Evolutionary conservation across 2,888 invertebrate species (phyloP).

Genomic region (Dryobota labecula): DNA sequence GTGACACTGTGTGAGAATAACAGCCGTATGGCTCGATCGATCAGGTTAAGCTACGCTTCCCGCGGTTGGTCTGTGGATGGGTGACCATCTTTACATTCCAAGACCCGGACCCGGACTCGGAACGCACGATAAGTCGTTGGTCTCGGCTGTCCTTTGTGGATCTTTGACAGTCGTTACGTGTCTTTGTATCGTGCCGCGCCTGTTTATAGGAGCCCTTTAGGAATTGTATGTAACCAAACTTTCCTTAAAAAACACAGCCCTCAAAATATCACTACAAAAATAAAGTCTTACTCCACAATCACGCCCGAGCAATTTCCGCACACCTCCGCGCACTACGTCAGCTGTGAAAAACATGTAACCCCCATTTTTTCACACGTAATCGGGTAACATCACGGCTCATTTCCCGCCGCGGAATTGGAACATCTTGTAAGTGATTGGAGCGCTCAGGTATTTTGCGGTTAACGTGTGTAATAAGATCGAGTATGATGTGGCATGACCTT

Average conservation of each 20-base stretch:
- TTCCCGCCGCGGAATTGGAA: slow-evolving; percentile 50
- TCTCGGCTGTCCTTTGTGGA: too few relatives aligned
- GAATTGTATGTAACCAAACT: neutral
- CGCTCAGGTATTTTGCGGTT: slow-evolving; percentile 41
- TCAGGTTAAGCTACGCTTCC: too few relatives aligned
- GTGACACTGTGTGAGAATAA: neutral
- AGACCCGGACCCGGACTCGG: too few relatives aligned
- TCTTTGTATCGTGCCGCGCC: too few relatives aligned
- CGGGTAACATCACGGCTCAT: slow-evolving; percentile 62
- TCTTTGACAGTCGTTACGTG: too few relatives aligned
- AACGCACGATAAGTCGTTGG: too few relatives aligned
- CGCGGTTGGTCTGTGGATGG: too few relatives aligned
- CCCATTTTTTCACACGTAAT: slow-evolving; percentile 61
- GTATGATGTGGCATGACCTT: neutral
- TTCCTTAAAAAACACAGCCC: neutral
- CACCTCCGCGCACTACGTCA: slow-evolving; percentile 21
- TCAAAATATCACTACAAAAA: too few relatives aligned
- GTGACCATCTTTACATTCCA: too few relatives aligned
- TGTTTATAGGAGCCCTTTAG: too few relatives aligned
- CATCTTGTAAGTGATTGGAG: slow-evolving; percentile 54
- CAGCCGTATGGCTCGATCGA: too few relatives aligned
- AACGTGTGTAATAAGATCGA: slow-evolving; percentile 11
- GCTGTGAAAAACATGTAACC: slow-evolving; percentile 45
- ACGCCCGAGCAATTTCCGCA: slow-evolving; percentile 51
- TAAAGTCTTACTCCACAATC: slow-evolving; percentile 21